phyloP scores from a whole-genome alignment of 2,113 vertebrate species.

The Callipepla squamata region DNA sequence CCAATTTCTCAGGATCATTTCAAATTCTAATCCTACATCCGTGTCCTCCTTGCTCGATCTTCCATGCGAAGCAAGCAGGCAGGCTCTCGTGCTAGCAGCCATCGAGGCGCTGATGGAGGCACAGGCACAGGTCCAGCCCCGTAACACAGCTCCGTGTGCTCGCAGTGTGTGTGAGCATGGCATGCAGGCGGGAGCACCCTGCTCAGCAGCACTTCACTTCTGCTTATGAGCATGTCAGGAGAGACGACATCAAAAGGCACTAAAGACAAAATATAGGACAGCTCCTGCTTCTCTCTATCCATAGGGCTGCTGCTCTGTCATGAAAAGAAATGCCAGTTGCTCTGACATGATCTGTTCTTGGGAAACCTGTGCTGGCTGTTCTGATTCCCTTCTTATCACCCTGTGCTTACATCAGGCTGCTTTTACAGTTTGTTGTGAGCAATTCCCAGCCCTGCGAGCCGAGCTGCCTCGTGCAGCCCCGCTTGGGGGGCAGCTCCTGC shows the following conservation, averaged over 20 bases:
- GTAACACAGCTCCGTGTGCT: neutral
- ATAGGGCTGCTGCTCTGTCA: neutral
- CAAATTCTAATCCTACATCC: neutral
- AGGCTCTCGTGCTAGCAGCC: neutral
- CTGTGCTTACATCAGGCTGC: neutral
- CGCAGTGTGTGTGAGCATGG: rapidly evolving
- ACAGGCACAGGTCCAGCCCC: neutral
- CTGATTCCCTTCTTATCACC: neutral
- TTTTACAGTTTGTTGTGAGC: rapidly evolving
- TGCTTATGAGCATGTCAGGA: neutral
- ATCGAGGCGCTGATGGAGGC: neutral
- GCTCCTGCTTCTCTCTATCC: neutral
- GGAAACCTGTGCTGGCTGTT: neutral
- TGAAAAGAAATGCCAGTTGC: neutral
- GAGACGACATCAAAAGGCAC: neutral
- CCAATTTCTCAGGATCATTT: neutral
- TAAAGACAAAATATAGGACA: neutral
- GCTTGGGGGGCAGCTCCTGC: neutral
- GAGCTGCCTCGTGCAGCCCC: rapidly evolving
- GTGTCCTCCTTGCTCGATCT: neutral
- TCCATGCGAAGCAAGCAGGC: neutral
- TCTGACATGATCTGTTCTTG: neutral
- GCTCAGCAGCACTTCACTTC: neutral
- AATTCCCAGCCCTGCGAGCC: rapidly evolving
- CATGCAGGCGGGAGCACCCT: neutral